Conservation (phyloP, 2,797 vertebrate species). For the Hyperoplus lanceolatus region DNA sequence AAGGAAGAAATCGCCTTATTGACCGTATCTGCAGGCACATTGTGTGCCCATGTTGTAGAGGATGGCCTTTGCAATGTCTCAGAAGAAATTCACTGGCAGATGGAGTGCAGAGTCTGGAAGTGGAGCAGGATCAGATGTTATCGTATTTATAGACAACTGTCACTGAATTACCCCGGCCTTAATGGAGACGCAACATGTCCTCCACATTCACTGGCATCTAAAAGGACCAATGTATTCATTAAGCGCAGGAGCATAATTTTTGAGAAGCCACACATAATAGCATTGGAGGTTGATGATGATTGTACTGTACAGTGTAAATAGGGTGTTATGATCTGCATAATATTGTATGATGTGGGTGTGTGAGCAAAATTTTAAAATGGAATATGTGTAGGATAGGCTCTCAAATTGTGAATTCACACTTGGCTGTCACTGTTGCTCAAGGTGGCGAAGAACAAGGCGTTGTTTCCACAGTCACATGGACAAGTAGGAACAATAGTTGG, state of each 20-base stretch:
- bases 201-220: conserved; percentile 3
- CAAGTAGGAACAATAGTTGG: conserved; percentile 71
- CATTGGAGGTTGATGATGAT: background rate
- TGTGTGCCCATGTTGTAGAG: conserved; percentile 11
- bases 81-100: conserved; percentile 38
- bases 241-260: background rate
- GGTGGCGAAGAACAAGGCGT: conserved; percentile 54
- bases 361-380: conserved; percentile 6
- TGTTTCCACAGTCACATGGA: conserved; percentile 69
- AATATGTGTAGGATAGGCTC: background rate
- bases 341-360: background rate
- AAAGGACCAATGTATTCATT: background rate
- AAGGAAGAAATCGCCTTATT: background rate
- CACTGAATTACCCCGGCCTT: conserved; percentile 4
- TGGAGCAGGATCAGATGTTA: conserved; percentile 35
- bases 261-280: background rate
- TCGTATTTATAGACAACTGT: conserved; percentile 28
- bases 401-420: conserved; percentile 42
- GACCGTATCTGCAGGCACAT: conserved; percentile 8
- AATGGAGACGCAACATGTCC: background rate
- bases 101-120: conserved; percentile 33
- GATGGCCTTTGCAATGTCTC: conserved; percentile 6
- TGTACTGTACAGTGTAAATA: background rate
- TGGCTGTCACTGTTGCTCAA: conserved; percentile 39
- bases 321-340: background rate